These are phyloP conservation scores for Sylvia borin DNA, from an alignment of 2,797 vertebrate genomes.

Conservation along the genomic window DNA sequence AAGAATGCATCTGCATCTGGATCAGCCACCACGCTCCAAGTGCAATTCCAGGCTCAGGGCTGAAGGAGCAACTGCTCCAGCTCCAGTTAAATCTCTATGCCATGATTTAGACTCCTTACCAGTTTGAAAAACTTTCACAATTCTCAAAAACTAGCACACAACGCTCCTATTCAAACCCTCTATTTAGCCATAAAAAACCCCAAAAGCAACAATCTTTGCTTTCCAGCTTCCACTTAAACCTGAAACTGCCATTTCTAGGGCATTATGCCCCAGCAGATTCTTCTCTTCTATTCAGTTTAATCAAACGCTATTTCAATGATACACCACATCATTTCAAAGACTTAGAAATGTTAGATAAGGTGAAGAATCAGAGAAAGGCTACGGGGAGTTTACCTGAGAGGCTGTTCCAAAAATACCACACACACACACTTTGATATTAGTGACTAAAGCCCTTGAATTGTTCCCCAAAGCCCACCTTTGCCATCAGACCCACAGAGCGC, in stretches of 20 bases:
- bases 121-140: neutral
- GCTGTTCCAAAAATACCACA: constrained; percentile 50
- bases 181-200: neutral
- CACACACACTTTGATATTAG: neutral
- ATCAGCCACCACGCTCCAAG: neutral
- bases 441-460: constrained; percentile 38
- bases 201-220: neutral
- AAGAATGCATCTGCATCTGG: neutral
- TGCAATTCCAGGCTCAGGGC: neutral
- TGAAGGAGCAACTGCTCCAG: neutral
- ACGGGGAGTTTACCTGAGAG: constrained; percentile 49
- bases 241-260: neutral
- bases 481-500: neutral
- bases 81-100: neutral
- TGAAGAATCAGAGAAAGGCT: constrained; percentile 36
- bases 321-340: neutral
- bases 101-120: neutral
- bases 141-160: neutral
- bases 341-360: constrained; percentile 5
- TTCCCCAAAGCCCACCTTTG: constrained; percentile 22
- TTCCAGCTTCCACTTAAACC: neutral
- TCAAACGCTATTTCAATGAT: neutral
- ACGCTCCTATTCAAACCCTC: neutral
- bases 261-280: neutral
- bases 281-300: neutral